Base-by-base conservation (phyloP, 2,797 vertebrate species). In the Mormyrops attenuatus region DNA sequence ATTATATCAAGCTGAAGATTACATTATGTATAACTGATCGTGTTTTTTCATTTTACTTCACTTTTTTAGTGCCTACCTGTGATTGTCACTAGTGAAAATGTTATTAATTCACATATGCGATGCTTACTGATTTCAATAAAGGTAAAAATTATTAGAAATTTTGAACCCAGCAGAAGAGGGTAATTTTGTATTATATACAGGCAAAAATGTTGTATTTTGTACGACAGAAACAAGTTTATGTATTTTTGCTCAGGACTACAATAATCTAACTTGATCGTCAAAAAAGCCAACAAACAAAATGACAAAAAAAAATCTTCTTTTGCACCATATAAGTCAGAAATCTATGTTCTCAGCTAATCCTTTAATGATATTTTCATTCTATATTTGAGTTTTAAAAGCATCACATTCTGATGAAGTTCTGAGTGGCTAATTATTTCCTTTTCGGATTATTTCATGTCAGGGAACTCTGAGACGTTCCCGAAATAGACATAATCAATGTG, bases 201-300 rank as follows among this genome's bases (percentile, higher is more conserved):
- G 20, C 11, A 69, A 15, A 88, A 66, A 44, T 22, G 7, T 20
- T 41, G 38, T 5, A 66, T 44, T 8, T 66, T 26, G 41, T 47
- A 55, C 22, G 20, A 44, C 1, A 63, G 57, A 88, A 88, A 47
- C 9, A 49, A 49, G n/a, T 49, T 20, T 20, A 66, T 26, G 49
- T 52, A 30, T 85, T 30, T 52, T 85, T 49, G 6, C 41, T 15
- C 57, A 49, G 22, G 11, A 47, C 41, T 50, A n/a, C 34, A 41
- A 88, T 52, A 22, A 53, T 49, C 88, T 73, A 77, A 88, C 22
- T 63, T 88, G 88, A 77, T 88, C 77, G 66, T 88, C 63, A 22
- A 50, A 26, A 73, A 73, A 20, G 44, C 41, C 15, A 44, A 50
- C 13, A 34, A 88, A 73, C 6, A 22, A 20, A 47, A 26, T 6